Percentiles rank a stretch among this genome's conserved stretches.
phyloP scores from a whole-genome alignment of 2,113 vertebrate genomes.

The Origma solitaria region DNA sequence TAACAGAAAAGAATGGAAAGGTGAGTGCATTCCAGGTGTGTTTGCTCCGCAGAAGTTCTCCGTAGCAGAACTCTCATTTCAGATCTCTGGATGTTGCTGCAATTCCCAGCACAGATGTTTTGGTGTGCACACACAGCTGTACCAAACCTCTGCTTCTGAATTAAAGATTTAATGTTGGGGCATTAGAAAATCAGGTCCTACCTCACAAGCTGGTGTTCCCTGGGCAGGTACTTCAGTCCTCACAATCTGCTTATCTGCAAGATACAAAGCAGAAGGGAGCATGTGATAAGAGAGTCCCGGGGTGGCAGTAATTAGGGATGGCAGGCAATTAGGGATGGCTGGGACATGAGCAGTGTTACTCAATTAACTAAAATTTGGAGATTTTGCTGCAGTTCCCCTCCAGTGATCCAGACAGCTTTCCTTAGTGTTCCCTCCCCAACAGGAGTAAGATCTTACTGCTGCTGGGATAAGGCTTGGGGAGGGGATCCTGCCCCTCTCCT shows the following conservation, averaged over 20 bases:
- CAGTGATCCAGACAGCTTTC: background rate
- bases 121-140: rapidly evolving
- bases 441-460: rapidly evolving
- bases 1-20: background rate
- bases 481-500: background rate
- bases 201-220: conserved; percentile 32
- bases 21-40: background rate
- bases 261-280: background rate
- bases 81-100: rapidly evolving
- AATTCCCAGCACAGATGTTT: background rate
- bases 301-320: background rate
- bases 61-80: rapidly evolving
- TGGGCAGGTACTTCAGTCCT: background rate
- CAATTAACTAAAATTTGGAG: background rate
- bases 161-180: rapidly evolving
- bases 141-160: background rate
- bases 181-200: background rate
- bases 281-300: background rate
- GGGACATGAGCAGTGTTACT: background rate
- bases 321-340: background rate
- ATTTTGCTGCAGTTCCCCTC: background rate
- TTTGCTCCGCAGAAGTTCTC: background rate
- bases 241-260: conserved; percentile 25
- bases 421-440: rapidly evolving
- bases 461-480: background rate